Evolutionary conservation across 2,888 invertebrate species (phyloP), one percentile per base, ranked within the genome.

Genomic region (Acanthosepion esculentum): DNA sequence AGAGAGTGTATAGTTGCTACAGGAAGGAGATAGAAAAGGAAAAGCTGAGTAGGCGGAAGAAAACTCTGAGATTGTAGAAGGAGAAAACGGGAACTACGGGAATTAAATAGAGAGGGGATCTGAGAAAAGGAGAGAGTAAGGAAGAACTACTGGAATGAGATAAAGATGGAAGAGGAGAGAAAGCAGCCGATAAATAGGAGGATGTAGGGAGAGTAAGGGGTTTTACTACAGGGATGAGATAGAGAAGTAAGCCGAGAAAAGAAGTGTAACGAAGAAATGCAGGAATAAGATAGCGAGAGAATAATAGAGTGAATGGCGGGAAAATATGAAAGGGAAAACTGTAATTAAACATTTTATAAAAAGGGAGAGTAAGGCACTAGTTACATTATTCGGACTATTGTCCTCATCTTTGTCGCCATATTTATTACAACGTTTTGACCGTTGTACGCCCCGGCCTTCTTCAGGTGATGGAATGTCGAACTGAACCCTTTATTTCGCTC

Each of bases 41-140:
- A 8, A 78, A 1, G n/a, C n/a, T 7, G 78, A 78, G 78, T n/a
- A n/a, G 8, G n/a, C 3, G 26, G 29, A n/a, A n/a, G 12, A 8
- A 18, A 78, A n/a, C 41, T 18, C 1, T 0, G 7, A 29, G 0
- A 78, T 0, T n/a, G 7, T 18, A 8, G 10, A n/a, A 78, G 10
- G 18, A n/a, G 18, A 2, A 8, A 0, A 1, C 0, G n/a, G n/a
- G 8, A n/a, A 78, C 3, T 26, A 4, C 0, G 1, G 18, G 78
- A n/a, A 29, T 10, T 10, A 78, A 10, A 29, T 7, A 10, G 8
- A 78, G 78, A n/a, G 1, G n/a, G 4, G 8, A 0, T 1, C 8
- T 8, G 15, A n/a, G 10, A 78, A 8, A 1, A n/a, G 18, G n/a
- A n/a, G 10, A 41, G 41, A 8, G 78, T 0, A 12, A 41, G 41